Conservation (phyloP, 1,140 invertebrate species). For the Propsilocerus akamusi region DNA sequence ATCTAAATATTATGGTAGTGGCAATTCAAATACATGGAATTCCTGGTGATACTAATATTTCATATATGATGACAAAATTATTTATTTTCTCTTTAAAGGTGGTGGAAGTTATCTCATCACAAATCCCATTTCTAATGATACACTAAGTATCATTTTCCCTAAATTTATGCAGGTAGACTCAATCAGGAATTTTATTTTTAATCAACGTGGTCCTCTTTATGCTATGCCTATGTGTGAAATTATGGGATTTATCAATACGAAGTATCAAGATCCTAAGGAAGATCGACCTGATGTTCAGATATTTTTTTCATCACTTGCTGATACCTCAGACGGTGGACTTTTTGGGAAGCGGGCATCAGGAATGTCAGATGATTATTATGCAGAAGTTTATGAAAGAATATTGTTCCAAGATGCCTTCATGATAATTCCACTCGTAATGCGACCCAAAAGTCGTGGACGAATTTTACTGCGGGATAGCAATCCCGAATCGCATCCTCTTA, state of each 20-base stretch:
- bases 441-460: constrained; percentile 50
- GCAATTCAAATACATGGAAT: too few relatives aligned
- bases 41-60: too few relatives aligned
- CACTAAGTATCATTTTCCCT: constrained; percentile 37
- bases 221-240: constrained; percentile 48
- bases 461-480: constrained; percentile 43
- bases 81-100: too few relatives aligned
- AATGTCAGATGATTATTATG: constrained; percentile 43
- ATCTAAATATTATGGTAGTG: too few relatives aligned
- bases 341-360: constrained; percentile 44
- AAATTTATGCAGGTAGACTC: constrained; percentile 29
- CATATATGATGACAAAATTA: too few relatives aligned
- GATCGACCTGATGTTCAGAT: constrained; percentile 66
- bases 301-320: constrained; percentile 46
- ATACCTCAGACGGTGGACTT: constrained; percentile 56
- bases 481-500: constrained; percentile 48
- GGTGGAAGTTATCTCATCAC: constrained; percentile 35
- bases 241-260: constrained; percentile 57
- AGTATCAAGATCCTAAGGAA: constrained; percentile 36
- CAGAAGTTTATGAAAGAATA: constrained; percentile 42
- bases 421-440: constrained; percentile 41
- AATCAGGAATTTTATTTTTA: constrained; percentile 32
- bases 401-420: constrained; percentile 44
- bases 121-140: constrained; percentile 24
- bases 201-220: constrained; percentile 39